Evolutionary conservation across 2,113 vertebrate genomes (phyloP), one percentile per base, ranked within the genome.

Genomic region (Chamaetylas fuelleborni): DNA sequence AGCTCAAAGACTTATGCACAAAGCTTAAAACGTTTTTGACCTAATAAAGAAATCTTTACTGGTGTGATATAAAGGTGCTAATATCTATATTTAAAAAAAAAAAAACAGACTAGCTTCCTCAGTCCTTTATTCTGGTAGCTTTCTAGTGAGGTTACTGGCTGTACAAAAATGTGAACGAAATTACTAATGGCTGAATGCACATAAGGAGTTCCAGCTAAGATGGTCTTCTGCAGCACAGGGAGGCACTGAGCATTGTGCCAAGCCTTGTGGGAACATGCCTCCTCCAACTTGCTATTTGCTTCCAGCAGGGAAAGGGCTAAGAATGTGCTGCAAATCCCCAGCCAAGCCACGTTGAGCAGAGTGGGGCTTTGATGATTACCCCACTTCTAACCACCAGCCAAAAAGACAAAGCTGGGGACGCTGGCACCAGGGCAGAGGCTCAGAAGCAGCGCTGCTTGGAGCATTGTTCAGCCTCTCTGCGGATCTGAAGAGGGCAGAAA

Each of bases 291-390:
- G 17, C 31, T 84, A 6, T 91, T 91, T 92, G 24, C 42, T 93
- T 86, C 56, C 90, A 64, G 26, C 45, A 58, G 42, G 20, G 57
- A 84, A 74, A 64, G 51, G 70, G 6, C 76, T 88, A 38, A 71
- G 67, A 19, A 72, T 5, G n/a, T 20, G 28, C 53, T 62, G 54
- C n/a, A 53, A 54, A 87, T 17, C 23, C 34, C 14, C 72, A 79
- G 64, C 54, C 84, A 31, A 1, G 0, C 26, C 0, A 4, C 0
- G 0, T 42, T 70, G 10, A 24, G 84, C 1, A 6, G 51, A 25
- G 43, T 45, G 19, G 43, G 43, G 76, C 38, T 74, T 62, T 58
- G 47, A 26, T 76, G 58, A 19, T 61, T 73, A 17, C 36, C 48
- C 28, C 66, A 47, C 40, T 40, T 72, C 48, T 61, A 53, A 20